Base-by-base conservation (phyloP, 2,797 vertebrate species). In the Spondyliosoma cantharus region DNA sequence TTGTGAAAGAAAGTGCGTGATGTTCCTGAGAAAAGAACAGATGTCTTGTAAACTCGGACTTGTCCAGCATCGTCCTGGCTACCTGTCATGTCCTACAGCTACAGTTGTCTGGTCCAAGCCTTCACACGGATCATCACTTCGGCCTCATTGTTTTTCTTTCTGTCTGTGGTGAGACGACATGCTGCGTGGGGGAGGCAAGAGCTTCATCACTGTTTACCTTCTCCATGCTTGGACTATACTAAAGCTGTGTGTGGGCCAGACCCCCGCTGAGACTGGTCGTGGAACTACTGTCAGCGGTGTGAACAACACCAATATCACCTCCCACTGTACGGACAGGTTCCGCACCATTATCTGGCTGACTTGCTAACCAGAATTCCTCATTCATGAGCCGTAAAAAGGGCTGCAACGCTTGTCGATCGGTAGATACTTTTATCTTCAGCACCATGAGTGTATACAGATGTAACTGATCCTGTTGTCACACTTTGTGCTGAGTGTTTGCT, bases 191-290 rank as follows among this genome's bases (percentile, higher is more conserved):
- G 87, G 74, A 76, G 87, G 87, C 76, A 0, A 74, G 76, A 71
- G 89, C 82, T 85, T 88, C 90, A 84, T 87, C 80, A 24, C 74
- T 94, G 88, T 93, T 93, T 92, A 91, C 89, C 73, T 92, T 93
- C 82, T 86, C 82, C 88, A 79, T 54, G 90, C 89, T 89, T 27
- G 68, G 83, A 82, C 87, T 89, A 60, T 59, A 60, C 83, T 78
- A 76, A 81, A 90, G 84, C 90, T 84, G 91, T 93, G 92, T 94
- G 93, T 94, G 93, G 93, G 86, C 93, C 83, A 27, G 86, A 86
- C 87, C 89, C 91, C 87, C 80, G 6, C 81, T 4, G 82, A 88
- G 90, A 43, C 71, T 0, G 29, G 65, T 72, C 50, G 37, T 77
- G 84, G 78, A 91, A 78, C 85, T 71, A 84, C 91, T 82, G 86